Conservation (phyloP, 2,113 vertebrate genomes). For the Varanus salvator region DNA sequence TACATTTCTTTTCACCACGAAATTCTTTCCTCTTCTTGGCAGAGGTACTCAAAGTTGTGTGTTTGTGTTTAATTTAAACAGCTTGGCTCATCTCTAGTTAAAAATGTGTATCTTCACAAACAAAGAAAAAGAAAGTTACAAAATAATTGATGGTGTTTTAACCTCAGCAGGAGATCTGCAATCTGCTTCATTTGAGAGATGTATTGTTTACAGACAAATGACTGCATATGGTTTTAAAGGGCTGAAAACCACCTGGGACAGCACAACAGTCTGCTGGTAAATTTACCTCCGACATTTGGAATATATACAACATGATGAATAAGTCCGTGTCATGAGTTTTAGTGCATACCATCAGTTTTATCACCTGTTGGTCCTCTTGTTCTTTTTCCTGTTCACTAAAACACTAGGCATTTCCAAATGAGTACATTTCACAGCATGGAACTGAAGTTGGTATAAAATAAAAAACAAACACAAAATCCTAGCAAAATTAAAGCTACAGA, state of each 20-base stretch:
- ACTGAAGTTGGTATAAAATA: background rate
- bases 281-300: conserved; percentile 1
- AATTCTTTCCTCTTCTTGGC: background rate
- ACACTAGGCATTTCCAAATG: background rate
- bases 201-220: conserved; percentile 34
- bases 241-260: background rate
- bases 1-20: background rate
- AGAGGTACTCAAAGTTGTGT: background rate
- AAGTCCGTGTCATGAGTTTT: background rate
- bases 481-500: background rate
- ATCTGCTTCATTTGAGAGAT: background rate
- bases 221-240: conserved; percentile 16
- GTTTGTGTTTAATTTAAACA: background rate
- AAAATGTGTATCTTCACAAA: background rate
- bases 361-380: conserved; percentile 16
- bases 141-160: conserved; percentile 38
- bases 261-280: background rate
- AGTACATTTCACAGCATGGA: conserved; percentile 1
- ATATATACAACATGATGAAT: conserved; percentile 38
- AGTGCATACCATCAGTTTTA: background rate
- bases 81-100: conserved; percentile 9
- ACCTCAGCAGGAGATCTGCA: conserved; percentile 22
- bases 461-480: background rate
- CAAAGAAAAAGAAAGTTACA: conserved; percentile 10
- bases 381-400: conserved; percentile 13